A percentile compares a stretch with the other conserved stretches of the same genome.
Evolutionary conservation across 2,888 invertebrate species (phyloP).

Genomic region (Tineola bisselliella): DNA sequence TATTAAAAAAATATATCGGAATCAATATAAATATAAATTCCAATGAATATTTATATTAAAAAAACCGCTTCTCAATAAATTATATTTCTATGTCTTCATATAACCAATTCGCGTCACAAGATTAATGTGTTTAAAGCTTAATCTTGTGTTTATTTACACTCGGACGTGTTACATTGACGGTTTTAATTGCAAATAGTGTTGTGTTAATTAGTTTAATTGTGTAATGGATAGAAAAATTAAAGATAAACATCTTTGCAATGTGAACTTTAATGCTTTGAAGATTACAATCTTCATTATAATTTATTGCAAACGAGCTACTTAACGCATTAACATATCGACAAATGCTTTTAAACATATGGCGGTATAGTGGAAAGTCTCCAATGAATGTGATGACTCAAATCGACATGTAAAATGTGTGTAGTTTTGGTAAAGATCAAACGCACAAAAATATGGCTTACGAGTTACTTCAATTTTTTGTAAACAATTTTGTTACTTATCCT

Average conservation of each 20-base stretch:
- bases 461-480: too few species aligned
- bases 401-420: too few species aligned
- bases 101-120: background rate
- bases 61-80: background rate
- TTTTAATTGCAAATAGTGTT: background rate
- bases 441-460: too few species aligned
- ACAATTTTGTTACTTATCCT: too few species aligned
- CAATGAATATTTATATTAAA: background rate
- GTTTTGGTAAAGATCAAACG: too few species aligned
- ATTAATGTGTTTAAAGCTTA: background rate
- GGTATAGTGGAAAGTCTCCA: too few species aligned
- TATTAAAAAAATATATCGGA: background rate
- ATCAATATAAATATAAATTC: background rate
- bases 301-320: background rate
- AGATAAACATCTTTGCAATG: background rate
- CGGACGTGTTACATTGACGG: background rate
- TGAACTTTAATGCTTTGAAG: background rate
- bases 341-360: too few species aligned
- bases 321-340: too few species aligned
- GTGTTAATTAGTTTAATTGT: background rate
- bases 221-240: background rate
- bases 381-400: too few species aligned
- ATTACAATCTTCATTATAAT: background rate
- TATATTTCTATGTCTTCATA: constrained; percentile 1
- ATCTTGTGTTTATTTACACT: background rate